Evolutionary conservation across 37 sponge, comb jelly and placozoan species (phyloP).

Genomic region (Mnemiopsis leidyi): DNA sequence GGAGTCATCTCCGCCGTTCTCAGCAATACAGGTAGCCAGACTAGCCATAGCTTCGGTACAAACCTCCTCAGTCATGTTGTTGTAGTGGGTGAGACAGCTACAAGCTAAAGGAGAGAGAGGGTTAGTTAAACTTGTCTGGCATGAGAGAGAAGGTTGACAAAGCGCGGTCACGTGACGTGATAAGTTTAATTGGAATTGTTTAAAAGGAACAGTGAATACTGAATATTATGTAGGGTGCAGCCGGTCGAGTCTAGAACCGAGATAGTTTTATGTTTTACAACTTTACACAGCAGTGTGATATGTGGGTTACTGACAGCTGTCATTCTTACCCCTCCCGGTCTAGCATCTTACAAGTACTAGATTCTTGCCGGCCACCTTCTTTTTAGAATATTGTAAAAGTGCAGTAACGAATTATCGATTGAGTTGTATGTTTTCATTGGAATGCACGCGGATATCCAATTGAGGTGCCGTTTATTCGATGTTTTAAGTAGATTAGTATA

Average conservation of each 20-base stretch:
- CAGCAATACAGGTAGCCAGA: background rate
- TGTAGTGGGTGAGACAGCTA: background rate
- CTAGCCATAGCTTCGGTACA: background rate
- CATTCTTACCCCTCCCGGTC: background rate
- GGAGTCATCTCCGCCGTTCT: background rate
- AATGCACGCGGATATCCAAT: background rate
- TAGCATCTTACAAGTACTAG: too few relatives aligned
- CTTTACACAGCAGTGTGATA: background rate
- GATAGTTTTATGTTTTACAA: background rate
- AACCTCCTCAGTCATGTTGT: conserved; percentile 26
- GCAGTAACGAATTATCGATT: background rate
- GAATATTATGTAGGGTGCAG: too few relatives aligned
- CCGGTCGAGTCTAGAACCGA: too few relatives aligned
- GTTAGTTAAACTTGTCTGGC: background rate
- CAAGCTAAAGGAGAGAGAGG: background rate
- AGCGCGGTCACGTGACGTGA: too few relatives aligned
- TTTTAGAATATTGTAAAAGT: background rate
- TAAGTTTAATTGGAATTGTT: too few relatives aligned
- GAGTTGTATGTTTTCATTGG: background rate
- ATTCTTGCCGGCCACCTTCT: background rate
- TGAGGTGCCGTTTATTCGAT: background rate
- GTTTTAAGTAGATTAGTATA: background rate
- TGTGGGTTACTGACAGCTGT: background rate
- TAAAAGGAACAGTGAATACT: too few relatives aligned
- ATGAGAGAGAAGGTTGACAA: too few relatives aligned